A percentile compares a stretch with the other conserved stretches of the same genome.
phyloP scores from a whole-genome alignment of 2,113 vertebrate genomes.

The Limanda limanda region DNA sequence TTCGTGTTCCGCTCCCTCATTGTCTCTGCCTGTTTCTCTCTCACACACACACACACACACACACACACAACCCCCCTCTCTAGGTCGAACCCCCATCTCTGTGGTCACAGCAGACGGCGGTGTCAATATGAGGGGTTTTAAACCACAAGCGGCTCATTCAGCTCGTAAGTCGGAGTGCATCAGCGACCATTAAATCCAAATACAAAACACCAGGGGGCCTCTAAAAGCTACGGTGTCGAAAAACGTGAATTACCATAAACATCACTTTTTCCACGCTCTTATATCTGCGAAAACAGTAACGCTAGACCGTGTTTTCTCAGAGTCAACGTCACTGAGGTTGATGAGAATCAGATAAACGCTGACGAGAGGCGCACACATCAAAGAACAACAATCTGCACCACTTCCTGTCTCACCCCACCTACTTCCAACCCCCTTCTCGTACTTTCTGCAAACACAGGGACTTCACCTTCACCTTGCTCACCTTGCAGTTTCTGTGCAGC shows the following conservation, averaged over 20 bases:
- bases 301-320: neutral
- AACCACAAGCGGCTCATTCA: constrained; percentile 38
- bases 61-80: neutral
- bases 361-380: constrained; percentile 11
- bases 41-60: too few species aligned
- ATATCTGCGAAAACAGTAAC: constrained; percentile 22
- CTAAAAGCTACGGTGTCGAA: neutral
- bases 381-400: constrained; percentile 44
- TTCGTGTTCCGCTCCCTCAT: constrained; percentile 19
- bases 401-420: constrained; percentile 61
- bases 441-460: constrained; percentile 52
- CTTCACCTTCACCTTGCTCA: constrained; percentile 54
- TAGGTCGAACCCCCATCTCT: constrained; percentile 33
- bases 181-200: neutral
- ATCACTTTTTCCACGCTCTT: neutral
- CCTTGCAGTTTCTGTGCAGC: constrained; percentile 59
- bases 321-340: neutral
- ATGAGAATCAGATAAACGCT: neutral
- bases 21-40: neutral
- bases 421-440: neutral
- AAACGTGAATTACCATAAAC: neutral
- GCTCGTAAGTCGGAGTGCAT: neutral
- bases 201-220: neutral
- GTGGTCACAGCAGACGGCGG: constrained; percentile 54
- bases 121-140: constrained; percentile 36